phyloP scores from a whole-genome alignment of 1,140 invertebrate species.

The Brachionus sp. region DNA sequence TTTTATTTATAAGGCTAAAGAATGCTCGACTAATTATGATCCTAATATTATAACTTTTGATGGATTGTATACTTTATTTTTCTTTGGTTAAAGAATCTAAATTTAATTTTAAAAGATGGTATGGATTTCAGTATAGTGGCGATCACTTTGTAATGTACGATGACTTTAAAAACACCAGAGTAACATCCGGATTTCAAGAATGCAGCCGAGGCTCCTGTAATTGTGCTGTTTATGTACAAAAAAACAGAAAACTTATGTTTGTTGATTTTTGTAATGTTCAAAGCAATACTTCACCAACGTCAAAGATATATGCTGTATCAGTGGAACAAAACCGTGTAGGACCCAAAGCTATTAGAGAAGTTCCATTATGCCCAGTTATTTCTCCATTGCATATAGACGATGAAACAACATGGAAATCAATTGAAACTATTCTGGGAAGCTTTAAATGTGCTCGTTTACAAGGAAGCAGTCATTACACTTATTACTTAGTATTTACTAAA shows the following conservation, averaged over 20 bases:
- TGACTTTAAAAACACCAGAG: not conserved
- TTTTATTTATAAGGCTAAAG: not conserved
- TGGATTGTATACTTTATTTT: not conserved
- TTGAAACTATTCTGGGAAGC: not conserved
- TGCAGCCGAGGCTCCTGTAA: not conserved
- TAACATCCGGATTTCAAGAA: not conserved
- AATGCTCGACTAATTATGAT: not conserved
- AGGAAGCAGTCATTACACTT: not conserved
- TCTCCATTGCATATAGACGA: not conserved
- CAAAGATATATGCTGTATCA: not conserved
- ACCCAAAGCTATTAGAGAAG: not conserved
- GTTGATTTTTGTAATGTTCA: slow-evolving; percentile 27
- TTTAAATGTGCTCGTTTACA: slow-evolving; percentile 19
- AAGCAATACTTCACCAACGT: not conserved
- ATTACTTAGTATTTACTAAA: not conserved
- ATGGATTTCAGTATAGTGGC: not conserved
- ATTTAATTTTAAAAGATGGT: not conserved
- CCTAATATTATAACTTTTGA: not conserved
- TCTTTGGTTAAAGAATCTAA: not conserved
- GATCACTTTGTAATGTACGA: slow-evolving; percentile 18
- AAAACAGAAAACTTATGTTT: not conserved
- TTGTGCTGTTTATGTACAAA: slow-evolving; percentile 7
- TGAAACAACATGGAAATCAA: not conserved
- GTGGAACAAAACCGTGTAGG: not conserved
- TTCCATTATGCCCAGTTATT: not conserved